phyloP scores from a whole-genome alignment of 2,113 vertebrate species.

The Petrocephalus microphthalmus region DNA sequence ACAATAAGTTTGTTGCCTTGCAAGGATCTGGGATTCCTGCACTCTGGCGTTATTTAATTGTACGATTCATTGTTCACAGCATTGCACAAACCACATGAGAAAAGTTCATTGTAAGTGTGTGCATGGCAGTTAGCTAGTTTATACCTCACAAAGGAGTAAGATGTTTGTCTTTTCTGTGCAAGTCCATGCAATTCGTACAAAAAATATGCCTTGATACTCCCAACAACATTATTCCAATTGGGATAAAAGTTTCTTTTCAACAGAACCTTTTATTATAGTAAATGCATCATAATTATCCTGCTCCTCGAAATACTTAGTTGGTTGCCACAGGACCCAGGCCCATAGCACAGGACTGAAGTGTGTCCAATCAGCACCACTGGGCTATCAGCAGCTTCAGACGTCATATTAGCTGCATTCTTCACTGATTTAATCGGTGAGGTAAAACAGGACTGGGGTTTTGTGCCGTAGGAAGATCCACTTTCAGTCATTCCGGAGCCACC shows the following conservation, averaged over 20 bases:
- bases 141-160: background rate
- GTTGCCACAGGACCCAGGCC: background rate
- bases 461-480: constrained; percentile 46
- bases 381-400: background rate
- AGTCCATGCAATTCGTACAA: background rate
- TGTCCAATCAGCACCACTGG: background rate
- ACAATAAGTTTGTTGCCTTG: background rate
- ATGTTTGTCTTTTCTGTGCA: background rate
- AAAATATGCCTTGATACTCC: background rate
- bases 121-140: background rate
- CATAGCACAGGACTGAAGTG: constrained; percentile 51
- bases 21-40: background rate
- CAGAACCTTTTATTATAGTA: background rate
- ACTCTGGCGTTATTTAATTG: background rate
- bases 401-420: background rate
- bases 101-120: background rate
- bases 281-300: background rate
- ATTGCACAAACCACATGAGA: background rate
- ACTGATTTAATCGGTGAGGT: background rate
- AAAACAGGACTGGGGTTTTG: background rate
- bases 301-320: background rate
- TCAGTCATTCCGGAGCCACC: constrained; percentile 84
- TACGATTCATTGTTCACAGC: too few species aligned
- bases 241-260: background rate
- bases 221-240: background rate